Percentiles rank a stretch among this genome's conserved stretches.
Evolutionary conservation across 2,113 vertebrate genomes (phyloP).

Genomic region (Proteles cristata): DNA sequence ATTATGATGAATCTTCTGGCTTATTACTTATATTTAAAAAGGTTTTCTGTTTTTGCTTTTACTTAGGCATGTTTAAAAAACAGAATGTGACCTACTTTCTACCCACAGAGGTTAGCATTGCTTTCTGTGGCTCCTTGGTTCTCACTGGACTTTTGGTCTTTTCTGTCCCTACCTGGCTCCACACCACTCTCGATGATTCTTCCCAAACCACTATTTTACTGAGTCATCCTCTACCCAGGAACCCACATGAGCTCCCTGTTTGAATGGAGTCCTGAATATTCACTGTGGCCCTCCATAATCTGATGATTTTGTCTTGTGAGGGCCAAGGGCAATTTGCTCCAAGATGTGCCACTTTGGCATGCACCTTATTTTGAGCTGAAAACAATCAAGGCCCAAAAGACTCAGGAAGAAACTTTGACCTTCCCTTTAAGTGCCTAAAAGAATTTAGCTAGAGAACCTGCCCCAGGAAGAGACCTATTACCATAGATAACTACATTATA

Average conservation of each 20-base stretch:
- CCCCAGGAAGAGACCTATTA: background rate
- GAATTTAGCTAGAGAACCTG: background rate
- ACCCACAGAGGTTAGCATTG: background rate
- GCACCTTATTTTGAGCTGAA: background rate
- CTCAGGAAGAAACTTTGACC: background rate
- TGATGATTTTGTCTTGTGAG: background rate
- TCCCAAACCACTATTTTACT: background rate
- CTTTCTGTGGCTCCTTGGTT: background rate
- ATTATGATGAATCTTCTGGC: background rate
- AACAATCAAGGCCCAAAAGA: background rate
- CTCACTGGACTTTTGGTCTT: background rate
- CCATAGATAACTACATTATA: background rate
- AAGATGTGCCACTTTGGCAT: background rate
- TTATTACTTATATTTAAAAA: slow-evolving; percentile 30
- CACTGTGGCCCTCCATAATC: background rate
- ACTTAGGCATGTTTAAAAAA: background rate
- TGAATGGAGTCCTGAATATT: background rate
- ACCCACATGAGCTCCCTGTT: background rate
- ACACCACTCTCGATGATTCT: background rate
- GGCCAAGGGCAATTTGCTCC: background rate
- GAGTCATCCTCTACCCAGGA: background rate
- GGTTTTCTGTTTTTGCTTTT: background rate
- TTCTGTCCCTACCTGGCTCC: background rate
- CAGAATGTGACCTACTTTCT: background rate
- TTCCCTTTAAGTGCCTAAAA: background rate